Evolutionary conservation across 1,140 invertebrate species (phyloP).

Genomic region (Heliconius nattereri): DNA sequence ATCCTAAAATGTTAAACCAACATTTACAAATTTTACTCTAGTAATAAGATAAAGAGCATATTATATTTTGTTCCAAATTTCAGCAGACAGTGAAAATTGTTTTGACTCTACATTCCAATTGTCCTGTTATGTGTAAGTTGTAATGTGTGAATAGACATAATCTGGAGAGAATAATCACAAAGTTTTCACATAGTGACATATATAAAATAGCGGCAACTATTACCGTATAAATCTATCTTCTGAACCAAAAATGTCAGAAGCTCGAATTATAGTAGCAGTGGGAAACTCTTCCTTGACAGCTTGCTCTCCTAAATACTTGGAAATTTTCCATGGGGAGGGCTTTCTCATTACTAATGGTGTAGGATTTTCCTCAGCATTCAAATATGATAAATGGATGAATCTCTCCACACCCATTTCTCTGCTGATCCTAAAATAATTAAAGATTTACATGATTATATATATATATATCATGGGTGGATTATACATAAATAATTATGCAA

Average conservation of each 20-base stretch:
- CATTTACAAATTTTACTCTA: too few relatives aligned
- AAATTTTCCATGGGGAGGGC: slow-evolving; percentile 87
- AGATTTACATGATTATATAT: neutral
- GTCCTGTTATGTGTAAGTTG: too few relatives aligned
- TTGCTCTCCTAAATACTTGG: slow-evolving; percentile 91
- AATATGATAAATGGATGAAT: slow-evolving; percentile 91
- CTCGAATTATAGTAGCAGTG: slow-evolving; percentile 95
- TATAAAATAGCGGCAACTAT: neutral
- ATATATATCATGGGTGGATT: neutral
- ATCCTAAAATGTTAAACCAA: too few relatives aligned
- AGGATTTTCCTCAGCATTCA: slow-evolving; percentile 87
- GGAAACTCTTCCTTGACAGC: slow-evolving; percentile 97
- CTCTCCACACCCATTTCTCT: slow-evolving; percentile 90
- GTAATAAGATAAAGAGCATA: too few relatives aligned
- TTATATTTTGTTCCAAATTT: too few relatives aligned
- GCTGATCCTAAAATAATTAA: slow-evolving; percentile 80
- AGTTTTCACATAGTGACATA: too few relatives aligned
- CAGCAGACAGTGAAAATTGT: too few relatives aligned
- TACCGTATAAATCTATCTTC: slow-evolving; percentile 92
- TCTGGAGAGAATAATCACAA: too few relatives aligned
- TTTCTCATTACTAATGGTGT: slow-evolving; percentile 83
- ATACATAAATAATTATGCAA: too few relatives aligned
- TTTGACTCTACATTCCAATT: too few relatives aligned
- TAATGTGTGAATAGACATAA: too few relatives aligned
- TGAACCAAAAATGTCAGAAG: slow-evolving; percentile 94